Base-by-base conservation (phyloP, 2,888 invertebrate species). In the Diadegma fenestrale region DNA sequence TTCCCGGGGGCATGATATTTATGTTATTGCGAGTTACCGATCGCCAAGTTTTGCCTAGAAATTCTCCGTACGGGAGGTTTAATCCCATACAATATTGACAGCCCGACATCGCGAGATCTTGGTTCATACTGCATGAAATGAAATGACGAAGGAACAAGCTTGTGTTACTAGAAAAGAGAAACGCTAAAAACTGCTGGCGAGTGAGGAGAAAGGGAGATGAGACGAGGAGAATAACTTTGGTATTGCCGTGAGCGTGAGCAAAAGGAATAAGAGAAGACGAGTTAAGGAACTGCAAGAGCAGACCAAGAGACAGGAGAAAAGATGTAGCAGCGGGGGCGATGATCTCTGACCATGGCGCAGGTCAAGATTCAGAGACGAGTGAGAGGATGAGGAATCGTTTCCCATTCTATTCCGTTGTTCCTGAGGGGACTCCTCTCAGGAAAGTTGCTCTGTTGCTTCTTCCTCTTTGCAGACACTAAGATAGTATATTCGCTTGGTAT, bases 331-430 rank as follows among this genome's bases (percentile, higher is more conserved):
- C 76, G 82, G 82, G 87, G 86, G 80, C 87, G 82, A 87, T 86
- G 87, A 86, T 84, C 87, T 78, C 85, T 87, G 86, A 86, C 81
- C 87, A 83, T 86, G 84, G 85, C 58, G 81, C 84, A 89, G 87
- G 85, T 89, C 88, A 85, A 86, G 88, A 86, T 83, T 54, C 64
- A 41, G 54, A 22, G 51, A 64, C 72, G 61, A 63, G 68, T 82
- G 64, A 81, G 54, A 87, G 85, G 82, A 89, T 87, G 87, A 87
- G 84, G 80, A 89, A 89, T 88, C 82, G 84, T 88, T 88, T 87
- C 82, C 77, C 82, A 85, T 84, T 85, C 87, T 80, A 77, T 77
- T 26, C 17, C 51, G 58, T 77, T 81, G 88, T 87, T 86, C 80
- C 84, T 86, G 86, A 86, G 54, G 80, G 54, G 73, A 37, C 37